Evolutionary conservation across 1,140 invertebrate species (phyloP), one percentile per base, ranked within the genome.

Genomic region (Atopsyche davidsoni): DNA sequence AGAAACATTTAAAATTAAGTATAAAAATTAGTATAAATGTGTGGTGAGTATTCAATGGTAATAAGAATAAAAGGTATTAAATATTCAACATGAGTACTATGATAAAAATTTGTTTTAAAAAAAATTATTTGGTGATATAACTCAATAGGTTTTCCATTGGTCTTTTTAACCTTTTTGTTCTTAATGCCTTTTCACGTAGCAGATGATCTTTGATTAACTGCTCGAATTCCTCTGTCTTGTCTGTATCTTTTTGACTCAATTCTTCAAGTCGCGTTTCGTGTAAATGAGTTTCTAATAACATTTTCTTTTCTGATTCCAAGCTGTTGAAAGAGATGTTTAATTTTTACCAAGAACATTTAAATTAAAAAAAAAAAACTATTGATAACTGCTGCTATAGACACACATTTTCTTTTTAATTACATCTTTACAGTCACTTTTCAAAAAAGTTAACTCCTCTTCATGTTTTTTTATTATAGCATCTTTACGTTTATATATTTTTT

Each of bases 391-490:
- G 11, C 28, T 19, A 22, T 25, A 44, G 18, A 58, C 63, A 62
- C 54, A 72, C 71, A 72, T 65, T 61, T 70, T 75, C 46, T 71
- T 72, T 55, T 68, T 67, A 1, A 75, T 61, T 39, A 65, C 66
- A 10, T 62, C 35, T n/a, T 61, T 60, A 4, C 66, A 67, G 3
- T 70, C 67, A n/a, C 62, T 58, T 36, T 65, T 64, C 0, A 72
- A 55, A 3, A 62, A 32, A 2, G 58, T 61, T 7, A 72, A 58
- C 35, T 73, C 66, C 3, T 65, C 62, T 46, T 70, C 64, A 28
- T 70, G 44, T 24, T 63, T 64, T 0, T 57, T 55, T 23, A 73
- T 72, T 1, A 64, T 60, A 10, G 66, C 60, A 9, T 62, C 44
- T 53, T 73, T 75, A 10, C 60, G 31, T 19, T 52, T 57, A 61